Percentiles rank a stretch among this genome's conserved stretches.
Conservation (phyloP, 2,888 invertebrate species). For the Rosalia funebris region DNA sequence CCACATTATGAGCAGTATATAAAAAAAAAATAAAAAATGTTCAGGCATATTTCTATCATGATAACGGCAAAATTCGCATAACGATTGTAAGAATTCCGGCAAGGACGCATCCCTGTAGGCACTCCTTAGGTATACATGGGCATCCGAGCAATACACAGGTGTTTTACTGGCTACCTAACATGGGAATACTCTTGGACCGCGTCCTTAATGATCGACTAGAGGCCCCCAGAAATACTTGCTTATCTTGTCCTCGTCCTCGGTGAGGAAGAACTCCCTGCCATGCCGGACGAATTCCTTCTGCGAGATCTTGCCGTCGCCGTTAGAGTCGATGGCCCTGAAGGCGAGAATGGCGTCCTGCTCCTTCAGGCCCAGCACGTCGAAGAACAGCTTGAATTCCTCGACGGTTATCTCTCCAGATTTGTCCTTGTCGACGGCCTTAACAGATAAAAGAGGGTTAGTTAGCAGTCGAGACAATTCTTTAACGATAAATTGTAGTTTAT, state of each 20-base stretch:
- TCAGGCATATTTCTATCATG: no score
- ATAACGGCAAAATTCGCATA: no score
- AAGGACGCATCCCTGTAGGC: no score
- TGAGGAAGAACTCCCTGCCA: conserved; percentile 82
- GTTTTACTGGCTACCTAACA: no score
- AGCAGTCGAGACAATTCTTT: no score
- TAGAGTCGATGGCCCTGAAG: conserved; percentile 81
- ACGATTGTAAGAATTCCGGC: no score
- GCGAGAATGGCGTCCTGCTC: conserved; percentile 81
- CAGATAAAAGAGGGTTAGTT: conserved; percentile 16
- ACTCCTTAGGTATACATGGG: no score
- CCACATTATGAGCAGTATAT: neutral
- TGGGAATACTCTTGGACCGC: no score
- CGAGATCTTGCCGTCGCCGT: conserved; percentile 81
- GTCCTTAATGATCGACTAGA: conserved; percentile 67
- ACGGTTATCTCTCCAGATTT: conserved; percentile 81
- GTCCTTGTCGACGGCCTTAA: conserved; percentile 84
- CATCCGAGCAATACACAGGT: no score
- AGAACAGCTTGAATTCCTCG: conserved; percentile 85
- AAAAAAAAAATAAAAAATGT: no score
- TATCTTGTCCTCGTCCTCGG: conserved; percentile 78
- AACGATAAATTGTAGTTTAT: no score
- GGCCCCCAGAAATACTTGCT: conserved; percentile 92
- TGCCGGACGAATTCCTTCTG: conserved; percentile 82
- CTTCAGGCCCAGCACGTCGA: conserved; percentile 78